Conservation (phyloP, 35 echinoderm and acorn worm species). For the Lytechinus variegatus region DNA sequence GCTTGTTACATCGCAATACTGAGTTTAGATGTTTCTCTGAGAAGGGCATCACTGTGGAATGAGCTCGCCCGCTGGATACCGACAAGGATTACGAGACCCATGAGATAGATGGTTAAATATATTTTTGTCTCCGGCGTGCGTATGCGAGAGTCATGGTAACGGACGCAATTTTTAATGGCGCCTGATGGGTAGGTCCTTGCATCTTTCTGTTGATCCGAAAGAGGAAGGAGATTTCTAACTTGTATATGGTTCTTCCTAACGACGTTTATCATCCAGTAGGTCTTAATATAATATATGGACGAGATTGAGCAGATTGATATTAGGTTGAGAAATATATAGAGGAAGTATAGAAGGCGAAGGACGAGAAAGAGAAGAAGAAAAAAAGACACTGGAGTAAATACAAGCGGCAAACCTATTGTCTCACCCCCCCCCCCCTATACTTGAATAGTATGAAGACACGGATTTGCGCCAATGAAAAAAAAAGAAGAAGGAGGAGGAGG, state of each 20-base stretch:
- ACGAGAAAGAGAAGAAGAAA: no score
- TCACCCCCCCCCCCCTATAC: no score
- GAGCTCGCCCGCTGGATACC: background rate
- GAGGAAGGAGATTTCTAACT: no score
- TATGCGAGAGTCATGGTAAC: background rate
- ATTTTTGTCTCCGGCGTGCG: background rate
- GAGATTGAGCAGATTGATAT: background rate
- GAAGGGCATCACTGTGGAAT: background rate
- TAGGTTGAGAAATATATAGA: no score
- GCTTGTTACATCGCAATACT: background rate
- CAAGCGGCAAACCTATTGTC: no score
- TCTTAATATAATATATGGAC: background rate
- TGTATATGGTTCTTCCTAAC: background rate
- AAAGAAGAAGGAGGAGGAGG: no score
- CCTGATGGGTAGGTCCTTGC: background rate
- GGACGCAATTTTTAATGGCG: background rate
- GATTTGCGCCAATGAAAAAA: no score
- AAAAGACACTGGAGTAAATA: no score
- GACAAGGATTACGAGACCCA: background rate
- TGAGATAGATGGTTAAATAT: background rate
- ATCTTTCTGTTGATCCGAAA: background rate
- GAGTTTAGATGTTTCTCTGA: background rate
- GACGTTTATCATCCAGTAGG: background rate
- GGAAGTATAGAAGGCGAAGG: no score
- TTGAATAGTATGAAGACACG: no score